Evolutionary conservation across 2,888 invertebrate genomes (phyloP), one percentile per base, ranked within the genome.

Genomic region (Endomychus coccineus): DNA sequence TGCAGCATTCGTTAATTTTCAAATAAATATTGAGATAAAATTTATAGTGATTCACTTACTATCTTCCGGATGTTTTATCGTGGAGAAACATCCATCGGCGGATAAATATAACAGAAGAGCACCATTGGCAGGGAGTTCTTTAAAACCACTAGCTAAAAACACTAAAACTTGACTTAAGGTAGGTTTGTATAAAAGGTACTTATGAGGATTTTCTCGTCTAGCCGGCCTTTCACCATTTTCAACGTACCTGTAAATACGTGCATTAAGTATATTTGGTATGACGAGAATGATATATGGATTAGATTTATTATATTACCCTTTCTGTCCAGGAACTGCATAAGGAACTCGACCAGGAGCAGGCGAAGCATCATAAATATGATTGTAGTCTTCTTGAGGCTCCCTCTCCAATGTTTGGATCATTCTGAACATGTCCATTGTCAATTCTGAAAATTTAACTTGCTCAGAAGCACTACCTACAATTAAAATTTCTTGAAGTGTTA

Each of bases 401-500:
- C 91, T 71, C 64, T 96, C 96, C 42, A 96, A 68, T 1, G 91
- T 91, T 68, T 96, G 96, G 41, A 95, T 74, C 82, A 96, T 94
- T 53, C 95, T 75, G 67, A 89, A 96, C 96, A 96, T 96, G 69
- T 96, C 96, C 75, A 96, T 82, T 9, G 95, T 95, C 50, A 96
- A 70, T 67, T 96, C 95, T 49, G 91, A 92, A 69, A 94, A 95
- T 68, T 94, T 94, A 17, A 92, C 88, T 74, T 96, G 95, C 58
- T 92, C 89, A 47, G 84, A 79, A 55, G 86, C 84, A 64, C 92
- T 92, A 39, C 96, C 95, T 39, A 96, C 83, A 48, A 96, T 90
- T 39, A 96, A 72, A 46, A 91, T 90, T 70, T 96, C 95, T 71
- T 94, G 91, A 28, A 96, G 75, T 21, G 83, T 80, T 48, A 94